Conservation (phyloP, 1,140 invertebrate species). For the Papilio xuthus region DNA sequence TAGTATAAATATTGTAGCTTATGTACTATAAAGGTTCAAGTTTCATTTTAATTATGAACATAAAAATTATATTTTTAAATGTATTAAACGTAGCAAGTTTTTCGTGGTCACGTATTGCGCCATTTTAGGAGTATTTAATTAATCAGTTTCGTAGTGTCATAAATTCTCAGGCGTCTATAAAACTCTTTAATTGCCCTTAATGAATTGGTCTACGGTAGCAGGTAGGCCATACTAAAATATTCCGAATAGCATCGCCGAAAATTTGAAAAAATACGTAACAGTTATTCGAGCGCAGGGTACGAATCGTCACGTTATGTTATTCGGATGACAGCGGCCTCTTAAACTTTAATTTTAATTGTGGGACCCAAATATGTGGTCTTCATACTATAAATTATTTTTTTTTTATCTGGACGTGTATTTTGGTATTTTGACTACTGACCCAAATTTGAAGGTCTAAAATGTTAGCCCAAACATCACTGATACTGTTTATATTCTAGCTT, state of each 20-base stretch:
- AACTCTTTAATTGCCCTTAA: conserved; percentile 72
- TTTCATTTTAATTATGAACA: conserved; percentile 37
- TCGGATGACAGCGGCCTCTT: conserved; percentile 49
- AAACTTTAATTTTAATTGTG: conserved; percentile 64
- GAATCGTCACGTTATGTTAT: conserved; percentile 38
- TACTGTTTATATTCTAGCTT: neutral
- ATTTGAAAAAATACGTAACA: conserved; percentile 58
- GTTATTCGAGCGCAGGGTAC: conserved; percentile 45
- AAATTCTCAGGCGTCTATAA: conserved; percentile 69
- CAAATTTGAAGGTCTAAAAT: neutral
- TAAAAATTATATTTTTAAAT: conserved; percentile 36
- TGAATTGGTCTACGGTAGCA: conserved; percentile 73
- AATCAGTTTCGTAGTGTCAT: conserved; percentile 59
- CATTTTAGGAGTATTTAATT: conserved; percentile 57
- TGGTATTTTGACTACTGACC: conserved; percentile 3
- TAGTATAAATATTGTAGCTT: no score
- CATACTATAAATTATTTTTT: conserved; percentile 17
- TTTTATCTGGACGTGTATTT: neutral
- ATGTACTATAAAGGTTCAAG: neutral
- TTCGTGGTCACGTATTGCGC: neutral
- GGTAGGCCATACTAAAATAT: conserved; percentile 66
- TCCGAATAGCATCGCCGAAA: conserved; percentile 60
- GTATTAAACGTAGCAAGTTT: neutral
- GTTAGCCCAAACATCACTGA: neutral
- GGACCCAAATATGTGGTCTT: conserved; percentile 40